Conservation (phyloP, 2,113 vertebrate species). For the Gallinago undulata region DNA sequence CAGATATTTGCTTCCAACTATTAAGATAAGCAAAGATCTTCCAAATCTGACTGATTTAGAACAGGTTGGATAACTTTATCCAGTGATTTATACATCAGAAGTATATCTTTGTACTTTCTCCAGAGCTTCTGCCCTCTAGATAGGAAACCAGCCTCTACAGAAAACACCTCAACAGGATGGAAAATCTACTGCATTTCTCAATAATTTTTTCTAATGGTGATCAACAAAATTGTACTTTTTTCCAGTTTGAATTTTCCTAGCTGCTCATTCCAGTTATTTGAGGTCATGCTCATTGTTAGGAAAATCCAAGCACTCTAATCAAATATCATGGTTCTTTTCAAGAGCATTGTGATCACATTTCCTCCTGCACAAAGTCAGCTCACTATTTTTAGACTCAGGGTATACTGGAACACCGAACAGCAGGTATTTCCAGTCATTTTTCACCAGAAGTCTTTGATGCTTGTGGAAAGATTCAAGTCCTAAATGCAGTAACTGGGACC, state of each 20-base stretch:
- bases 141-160: not conserved
- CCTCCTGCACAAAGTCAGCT: not conserved
- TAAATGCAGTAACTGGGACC: not conserved
- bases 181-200: not conserved
- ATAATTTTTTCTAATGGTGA: not conserved
- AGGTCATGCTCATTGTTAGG: not conserved
- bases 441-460: constrained; percentile 9
- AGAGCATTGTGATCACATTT: not conserved
- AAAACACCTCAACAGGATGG: not conserved
- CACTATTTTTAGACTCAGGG: not conserved
- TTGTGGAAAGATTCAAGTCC: not conserved
- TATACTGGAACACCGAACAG: not conserved
- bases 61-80: not conserved
- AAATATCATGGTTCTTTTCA: not conserved
- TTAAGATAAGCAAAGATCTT: not conserved
- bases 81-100: not conserved
- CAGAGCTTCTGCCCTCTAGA: not conserved
- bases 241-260: constrained; percentile 1
- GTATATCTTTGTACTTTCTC: not conserved
- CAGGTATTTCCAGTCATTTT: constrained; percentile 34
- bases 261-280: not conserved
- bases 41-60: not conserved
- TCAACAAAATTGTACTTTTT: not conserved
- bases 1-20: not conserved
- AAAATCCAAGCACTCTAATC: constrained; percentile 11